phyloP scores from a whole-genome alignment of 2,797 vertebrate genomes.

The Falco novaeseelandiae region DNA sequence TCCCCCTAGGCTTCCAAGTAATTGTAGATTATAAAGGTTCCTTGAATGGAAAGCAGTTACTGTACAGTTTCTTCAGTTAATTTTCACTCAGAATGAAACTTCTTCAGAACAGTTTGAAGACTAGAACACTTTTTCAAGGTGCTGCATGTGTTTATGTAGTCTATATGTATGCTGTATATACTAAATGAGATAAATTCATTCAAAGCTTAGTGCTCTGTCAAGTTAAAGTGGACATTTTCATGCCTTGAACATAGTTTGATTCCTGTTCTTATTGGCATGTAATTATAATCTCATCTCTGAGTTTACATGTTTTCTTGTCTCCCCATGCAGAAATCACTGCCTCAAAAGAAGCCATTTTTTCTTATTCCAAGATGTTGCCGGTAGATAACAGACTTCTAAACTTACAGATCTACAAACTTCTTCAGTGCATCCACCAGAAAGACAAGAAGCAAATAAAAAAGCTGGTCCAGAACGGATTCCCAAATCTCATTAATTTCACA shows the following conservation, averaged over 20 bases:
- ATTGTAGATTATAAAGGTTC: background rate
- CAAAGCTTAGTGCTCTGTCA: background rate
- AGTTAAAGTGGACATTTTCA: background rate
- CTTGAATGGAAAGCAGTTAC: constrained; percentile 3
- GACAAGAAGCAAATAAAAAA: constrained; percentile 85
- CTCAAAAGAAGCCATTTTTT: background rate
- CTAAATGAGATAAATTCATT: background rate
- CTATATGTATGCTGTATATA: background rate
- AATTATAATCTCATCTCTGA: background rate
- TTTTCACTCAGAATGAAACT: background rate
- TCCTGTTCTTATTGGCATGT: background rate
- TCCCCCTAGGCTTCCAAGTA: background rate
- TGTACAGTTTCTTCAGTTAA: constrained; percentile 6
- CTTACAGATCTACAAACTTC: constrained; percentile 89
- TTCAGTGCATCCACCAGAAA: constrained; percentile 83
- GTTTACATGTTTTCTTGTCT: background rate
- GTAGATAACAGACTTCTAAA: constrained; percentile 81
- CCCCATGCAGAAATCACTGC: constrained; percentile 3
- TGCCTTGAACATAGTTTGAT: background rate
- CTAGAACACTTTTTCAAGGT: background rate
- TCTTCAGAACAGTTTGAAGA: background rate
- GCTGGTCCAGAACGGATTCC: constrained; percentile 81
- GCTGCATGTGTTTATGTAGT: background rate
- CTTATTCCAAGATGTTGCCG: constrained; percentile 54
- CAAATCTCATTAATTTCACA: constrained; percentile 86